Evolutionary conservation across 1,140 invertebrate species (phyloP).

Genomic region (Belonocnema kinseyi): DNA sequence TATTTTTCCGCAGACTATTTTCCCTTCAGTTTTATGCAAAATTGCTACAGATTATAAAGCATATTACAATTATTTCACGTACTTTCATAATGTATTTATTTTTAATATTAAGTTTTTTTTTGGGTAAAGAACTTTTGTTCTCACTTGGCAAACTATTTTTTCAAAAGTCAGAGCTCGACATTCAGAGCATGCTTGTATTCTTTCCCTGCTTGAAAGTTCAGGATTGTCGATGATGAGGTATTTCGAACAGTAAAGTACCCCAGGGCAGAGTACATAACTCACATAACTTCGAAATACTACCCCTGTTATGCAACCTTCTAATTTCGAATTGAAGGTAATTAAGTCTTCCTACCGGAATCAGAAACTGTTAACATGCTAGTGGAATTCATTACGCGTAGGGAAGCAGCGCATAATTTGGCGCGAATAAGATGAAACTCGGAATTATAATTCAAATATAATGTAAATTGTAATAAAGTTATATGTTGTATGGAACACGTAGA

Average conservation of each 20-base stretch:
- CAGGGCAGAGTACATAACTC: conserved; percentile 19
- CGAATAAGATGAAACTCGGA: no score
- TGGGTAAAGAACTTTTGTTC: not conserved
- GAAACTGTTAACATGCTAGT: not conserved
- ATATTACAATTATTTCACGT: no score
- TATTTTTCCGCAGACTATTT: no score
- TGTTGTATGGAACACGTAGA: no score
- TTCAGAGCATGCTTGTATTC: conserved; percentile 23
- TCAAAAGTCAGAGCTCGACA: not conserved
- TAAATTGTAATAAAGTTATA: no score
- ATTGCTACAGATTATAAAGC: no score
- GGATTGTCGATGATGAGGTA: conserved; percentile 30
- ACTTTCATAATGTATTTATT: no score
- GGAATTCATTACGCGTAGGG: not conserved
- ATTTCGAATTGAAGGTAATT: conserved; percentile 9
- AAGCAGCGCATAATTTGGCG: no score
- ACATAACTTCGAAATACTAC: conserved; percentile 22
- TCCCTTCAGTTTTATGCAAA: no score
- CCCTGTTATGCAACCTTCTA: conserved; percentile 1
- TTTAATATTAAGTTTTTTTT: no score
- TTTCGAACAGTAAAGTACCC: conserved; percentile 20
- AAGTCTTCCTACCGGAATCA: conserved; percentile 2
- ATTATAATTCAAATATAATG: no score
- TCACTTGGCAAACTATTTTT: not conserved
- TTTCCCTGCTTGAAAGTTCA: conserved; percentile 24